Conservation (phyloP, 2,888 invertebrate genomes). For the Orthonevra nobilis region DNA sequence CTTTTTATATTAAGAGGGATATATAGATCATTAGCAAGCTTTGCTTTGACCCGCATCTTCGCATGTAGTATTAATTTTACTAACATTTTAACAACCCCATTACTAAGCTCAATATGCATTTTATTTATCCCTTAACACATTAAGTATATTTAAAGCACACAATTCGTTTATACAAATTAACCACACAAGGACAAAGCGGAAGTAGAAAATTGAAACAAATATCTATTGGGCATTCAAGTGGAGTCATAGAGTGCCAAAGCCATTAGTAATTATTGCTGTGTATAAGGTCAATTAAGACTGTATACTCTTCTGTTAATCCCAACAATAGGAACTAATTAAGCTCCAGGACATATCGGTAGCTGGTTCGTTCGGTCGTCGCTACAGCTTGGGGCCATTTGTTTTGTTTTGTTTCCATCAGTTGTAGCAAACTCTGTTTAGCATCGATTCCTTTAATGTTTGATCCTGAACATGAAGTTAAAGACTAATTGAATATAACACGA, state of each 20-base stretch:
- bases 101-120: too few species aligned
- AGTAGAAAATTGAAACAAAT: constrained; percentile 58
- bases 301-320: constrained; percentile 29
- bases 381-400: too few species aligned
- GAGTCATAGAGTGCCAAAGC: constrained; percentile 20
- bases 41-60: too few species aligned
- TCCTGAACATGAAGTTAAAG: constrained; percentile 1
- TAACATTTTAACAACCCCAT: too few species aligned
- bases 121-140: too few species aligned
- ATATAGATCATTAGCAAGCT: too few species aligned
- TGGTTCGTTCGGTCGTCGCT: not conserved
- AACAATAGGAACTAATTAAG: constrained; percentile 49
- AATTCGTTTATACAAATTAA: constrained; percentile 38
- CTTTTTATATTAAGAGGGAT: too few species aligned
- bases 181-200: constrained; percentile 24
- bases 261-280: constrained; percentile 36
- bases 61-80: too few species aligned
- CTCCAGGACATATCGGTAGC: constrained; percentile 48
- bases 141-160: constrained; percentile 17
- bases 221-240: constrained; percentile 30
- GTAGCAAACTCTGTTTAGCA: not conserved
- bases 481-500: too few species aligned
- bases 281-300: constrained; percentile 38
- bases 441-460: constrained; percentile 22
- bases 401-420: not conserved